Base-by-base conservation (phyloP, 2,888 invertebrate species). In the Epistrophella euchroma region DNA sequence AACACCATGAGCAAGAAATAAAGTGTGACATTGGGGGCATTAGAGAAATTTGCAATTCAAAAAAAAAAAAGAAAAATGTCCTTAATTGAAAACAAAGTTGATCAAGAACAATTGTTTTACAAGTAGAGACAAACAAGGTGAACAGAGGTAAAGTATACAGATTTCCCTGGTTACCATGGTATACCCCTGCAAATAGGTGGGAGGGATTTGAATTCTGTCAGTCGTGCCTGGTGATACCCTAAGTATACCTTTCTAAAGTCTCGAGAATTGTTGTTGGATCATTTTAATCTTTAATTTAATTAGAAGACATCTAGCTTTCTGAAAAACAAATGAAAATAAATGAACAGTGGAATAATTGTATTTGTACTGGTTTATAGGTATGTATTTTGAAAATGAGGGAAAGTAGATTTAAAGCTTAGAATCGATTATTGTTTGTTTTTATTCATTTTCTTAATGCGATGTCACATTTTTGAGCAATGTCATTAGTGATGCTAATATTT, bases 51-150 rank as follows among this genome's bases (percentile, higher is more conserved):
- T 75, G 75, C 66, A 71, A 85, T 85, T 85, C 79, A 68, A 77
- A 76, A 68, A 79, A 40, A 70, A 50, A 40, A 25, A 32, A 32
- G 5, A 32, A 32, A 32, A 32, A 43, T 15, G 66, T 45, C 76
- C 72, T 47, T 80, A 76, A 80, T 85, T 76, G 80, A 80, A 85
- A 76, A 73, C 71, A 80, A 80, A 76, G 75, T 85, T 80, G 72
- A 85, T 80, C 75, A 68, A 80, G 68, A 71, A 72, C 66, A 85
- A 76, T 85, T 85, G 80, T 80, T 80, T 85, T 80, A 80, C 74
- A 60, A 68, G 78, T 71, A 32, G 71, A 75, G 45, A 80, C 64
- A 84, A 85, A 68, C 72, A 76, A 75, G 68, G 80, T 72, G 43
- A 72, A 47, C 22, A 22, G 22, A 50, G 25, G 28, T 64, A 47